Evolutionary conservation across 2,888 invertebrate species (phyloP).

Genomic region (Philhelius pedissequus): DNA sequence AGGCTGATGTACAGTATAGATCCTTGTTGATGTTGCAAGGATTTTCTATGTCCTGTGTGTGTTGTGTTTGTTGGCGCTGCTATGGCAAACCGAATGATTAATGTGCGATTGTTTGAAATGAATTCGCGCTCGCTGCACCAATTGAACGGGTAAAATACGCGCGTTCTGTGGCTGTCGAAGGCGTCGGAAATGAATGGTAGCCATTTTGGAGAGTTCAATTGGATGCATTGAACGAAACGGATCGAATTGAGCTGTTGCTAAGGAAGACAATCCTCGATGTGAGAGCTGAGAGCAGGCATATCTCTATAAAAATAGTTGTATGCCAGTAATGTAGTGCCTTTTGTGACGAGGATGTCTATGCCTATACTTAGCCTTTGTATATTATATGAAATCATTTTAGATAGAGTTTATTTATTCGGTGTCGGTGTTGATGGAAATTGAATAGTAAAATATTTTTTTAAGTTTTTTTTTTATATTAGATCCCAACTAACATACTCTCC

Average conservation of each 20-base stretch:
- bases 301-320: not conserved
- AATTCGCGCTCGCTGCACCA: constrained; percentile 63
- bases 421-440: too few relatives aligned
- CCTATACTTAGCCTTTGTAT: too few relatives aligned
- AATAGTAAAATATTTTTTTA: too few relatives aligned
- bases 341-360: not conserved
- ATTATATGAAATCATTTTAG: not conserved
- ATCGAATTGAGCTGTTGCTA: constrained; percentile 41
- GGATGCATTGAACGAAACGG: constrained; percentile 56
- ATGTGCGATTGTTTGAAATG: constrained; percentile 68
- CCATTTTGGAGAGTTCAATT: constrained; percentile 65
- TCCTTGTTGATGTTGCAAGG: constrained; percentile 49
- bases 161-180: constrained; percentile 68
- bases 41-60: constrained; percentile 50
- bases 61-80: constrained; percentile 56
- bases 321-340: not conserved
- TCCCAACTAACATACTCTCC: too few relatives aligned
- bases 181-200: constrained; percentile 65
- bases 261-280: not conserved
- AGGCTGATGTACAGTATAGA: not conserved
- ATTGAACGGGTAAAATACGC: constrained; percentile 67
- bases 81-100: constrained; percentile 66
- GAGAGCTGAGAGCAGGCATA: not conserved
- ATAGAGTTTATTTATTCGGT: not conserved
- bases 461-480: too few relatives aligned